These are phyloP conservation scores for Zhengitettix transpicula DNA, from an alignment of 2,888 invertebrate genomes.

Conservation along the genomic window DNA sequence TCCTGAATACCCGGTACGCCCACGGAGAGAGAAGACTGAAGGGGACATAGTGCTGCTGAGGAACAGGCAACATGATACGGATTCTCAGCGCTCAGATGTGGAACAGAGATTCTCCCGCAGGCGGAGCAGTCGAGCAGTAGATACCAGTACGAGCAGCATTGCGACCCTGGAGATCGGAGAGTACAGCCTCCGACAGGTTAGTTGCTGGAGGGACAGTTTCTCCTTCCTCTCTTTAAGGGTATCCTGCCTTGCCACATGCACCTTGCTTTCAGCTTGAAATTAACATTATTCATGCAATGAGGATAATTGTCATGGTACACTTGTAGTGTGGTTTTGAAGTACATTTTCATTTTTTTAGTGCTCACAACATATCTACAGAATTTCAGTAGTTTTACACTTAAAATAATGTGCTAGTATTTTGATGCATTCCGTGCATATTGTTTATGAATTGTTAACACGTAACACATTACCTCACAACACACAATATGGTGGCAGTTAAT, in stretches of 20 bases:
- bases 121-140: conserved; percentile 15
- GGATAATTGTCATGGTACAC: too few species aligned
- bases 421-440: too few species aligned
- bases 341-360: too few species aligned
- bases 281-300: too few species aligned
- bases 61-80: conserved; percentile 31
- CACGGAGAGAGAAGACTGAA: conserved; percentile 76
- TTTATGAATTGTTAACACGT: too few species aligned
- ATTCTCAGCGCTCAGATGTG: conserved; percentile 30
- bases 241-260: neutral
- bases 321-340: too few species aligned
- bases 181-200: conserved; percentile 10
- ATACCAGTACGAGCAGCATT: neutral
- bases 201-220: neutral
- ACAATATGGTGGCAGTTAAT: too few species aligned
- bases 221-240: neutral
- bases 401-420: too few species aligned
- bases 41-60: conserved; percentile 68
- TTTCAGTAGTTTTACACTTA: too few species aligned
- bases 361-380: too few species aligned
- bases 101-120: conserved; percentile 29
- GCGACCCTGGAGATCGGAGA: conserved; percentile 2
- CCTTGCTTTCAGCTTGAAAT: too few species aligned
- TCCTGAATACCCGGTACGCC: conserved; percentile 35
- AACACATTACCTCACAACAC: too few species aligned